A percentile compares a stretch with the other conserved stretches of the same genome.
phyloP scores from a whole-genome alignment of 1,140 invertebrate genomes.

The Papilio machaon region DNA sequence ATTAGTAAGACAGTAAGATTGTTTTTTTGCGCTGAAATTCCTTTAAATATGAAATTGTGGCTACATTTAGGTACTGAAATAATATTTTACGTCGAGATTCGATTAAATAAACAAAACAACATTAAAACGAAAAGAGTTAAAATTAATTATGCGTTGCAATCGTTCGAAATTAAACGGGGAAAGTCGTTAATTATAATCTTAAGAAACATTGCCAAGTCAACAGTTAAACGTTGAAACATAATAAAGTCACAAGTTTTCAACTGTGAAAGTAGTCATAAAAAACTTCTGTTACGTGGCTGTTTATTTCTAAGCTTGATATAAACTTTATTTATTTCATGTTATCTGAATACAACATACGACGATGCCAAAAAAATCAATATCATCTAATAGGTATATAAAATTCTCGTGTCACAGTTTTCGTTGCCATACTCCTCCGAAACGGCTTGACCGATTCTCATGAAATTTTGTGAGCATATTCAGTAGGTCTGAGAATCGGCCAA shows the following conservation, averaged over 20 bases:
- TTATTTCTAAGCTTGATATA: not conserved
- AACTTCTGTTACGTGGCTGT: not conserved
- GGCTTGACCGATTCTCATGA: too few species aligned
- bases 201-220: constrained; percentile 54
- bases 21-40: not conserved
- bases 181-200: constrained; percentile 66
- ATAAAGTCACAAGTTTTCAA: constrained; percentile 52
- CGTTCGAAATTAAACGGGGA: constrained; percentile 67
- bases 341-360: not conserved
- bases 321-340: not conserved
- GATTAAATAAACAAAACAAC: constrained; percentile 46
- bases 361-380: not conserved
- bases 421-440: too few species aligned
- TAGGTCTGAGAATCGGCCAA: too few species aligned
- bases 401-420: too few species aligned
- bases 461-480: too few species aligned
- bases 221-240: constrained; percentile 54
- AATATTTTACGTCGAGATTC: not conserved
- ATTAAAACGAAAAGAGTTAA: constrained; percentile 62
- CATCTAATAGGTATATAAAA: not conserved
- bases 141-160: constrained; percentile 78
- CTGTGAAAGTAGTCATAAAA: constrained; percentile 46
- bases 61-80: not conserved
- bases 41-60: not conserved
- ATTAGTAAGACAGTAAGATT: too few species aligned